phyloP scores from a whole-genome alignment of 2,113 vertebrate species.

The Aldabrachelys gigantea region DNA sequence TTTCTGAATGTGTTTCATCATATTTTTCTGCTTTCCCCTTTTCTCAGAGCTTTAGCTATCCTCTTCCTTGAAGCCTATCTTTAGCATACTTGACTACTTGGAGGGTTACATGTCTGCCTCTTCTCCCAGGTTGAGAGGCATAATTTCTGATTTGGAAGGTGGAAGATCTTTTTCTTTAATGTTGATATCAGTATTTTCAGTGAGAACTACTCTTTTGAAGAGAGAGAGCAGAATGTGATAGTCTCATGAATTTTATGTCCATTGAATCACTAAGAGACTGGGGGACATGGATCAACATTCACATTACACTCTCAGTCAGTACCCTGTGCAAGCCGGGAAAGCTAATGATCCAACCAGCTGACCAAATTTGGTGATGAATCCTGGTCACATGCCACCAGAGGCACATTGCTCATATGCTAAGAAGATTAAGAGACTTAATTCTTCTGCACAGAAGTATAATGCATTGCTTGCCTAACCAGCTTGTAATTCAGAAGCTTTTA shows the following conservation, averaged over 20 bases:
- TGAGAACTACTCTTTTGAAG: slow-evolving; percentile 30
- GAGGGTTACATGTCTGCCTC: slow-evolving; percentile 11
- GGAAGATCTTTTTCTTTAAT: slow-evolving; percentile 28
- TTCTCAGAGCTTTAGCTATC: slow-evolving; percentile 29
- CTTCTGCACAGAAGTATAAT: slow-evolving; percentile 17
- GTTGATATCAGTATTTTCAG: slow-evolving; percentile 10
- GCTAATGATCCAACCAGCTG: too few species aligned
- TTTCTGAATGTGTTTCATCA: slow-evolving; percentile 31
- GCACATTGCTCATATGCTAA: too few species aligned
- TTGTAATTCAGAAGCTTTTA: slow-evolving; percentile 38
- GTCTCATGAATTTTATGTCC: not conserved
- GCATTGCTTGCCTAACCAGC: slow-evolving; percentile 10
- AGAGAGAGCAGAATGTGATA: slow-evolving; percentile 33
- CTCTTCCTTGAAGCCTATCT: slow-evolving; percentile 41
- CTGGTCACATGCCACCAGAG: too few species aligned
- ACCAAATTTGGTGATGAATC: too few species aligned
- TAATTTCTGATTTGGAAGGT: slow-evolving; percentile 38
- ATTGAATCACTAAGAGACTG: not conserved
- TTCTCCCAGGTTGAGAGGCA: slow-evolving; percentile 7
- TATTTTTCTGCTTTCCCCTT: not conserved
- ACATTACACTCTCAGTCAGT: too few species aligned
- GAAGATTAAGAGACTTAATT: not conserved
- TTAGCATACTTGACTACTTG: not conserved
- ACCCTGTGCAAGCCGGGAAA: too few species aligned
- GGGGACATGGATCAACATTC: too few species aligned